Base-by-base conservation (phyloP, 2,888 invertebrate genomes). In the Allacma fusca region DNA sequence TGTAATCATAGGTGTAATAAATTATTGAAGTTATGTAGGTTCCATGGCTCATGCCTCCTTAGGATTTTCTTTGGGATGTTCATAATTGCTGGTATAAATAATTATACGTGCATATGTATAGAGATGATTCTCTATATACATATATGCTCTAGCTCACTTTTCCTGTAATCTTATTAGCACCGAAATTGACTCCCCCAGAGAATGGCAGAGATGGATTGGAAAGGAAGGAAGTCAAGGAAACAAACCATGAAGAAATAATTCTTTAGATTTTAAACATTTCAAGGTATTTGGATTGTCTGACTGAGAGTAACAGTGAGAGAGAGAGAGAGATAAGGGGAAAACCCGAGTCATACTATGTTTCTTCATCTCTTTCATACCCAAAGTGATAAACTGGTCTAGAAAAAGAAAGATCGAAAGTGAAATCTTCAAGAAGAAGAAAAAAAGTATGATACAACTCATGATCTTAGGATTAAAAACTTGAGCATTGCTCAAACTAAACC, bases 191-290 rank as follows among this genome's bases (percentile, higher is more conserved):
- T n/a, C n/a, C n/a, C n/a, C n/a, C 26, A 50, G 50, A 21, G 71
- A 59, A 62, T 62, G 59, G 73, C 40, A 62, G 62, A 62, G 73
- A 73, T 73, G 73, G 73, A 73, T 73, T 73, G 73, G n/a, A n/a
- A 26, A 65, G n/a, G 65, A 4, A 65, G 65, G 65, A 65, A 65
- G 65, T 65, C 23, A 65, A 44, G 69, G 44, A 70, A 44, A 70
- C 69, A 70, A 70, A 70, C 16, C 44, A 70, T 24, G 69, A 44
- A 44, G 69, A 70, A 62, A 64, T 21, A n/a, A 21, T 34, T 9
- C 7, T 13, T 13, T 29, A 50, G 26, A 9, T n/a, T 1, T 59
- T 68, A n/a, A 1, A n/a, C 4, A 4, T 13, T 16, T 40, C n/a
- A 40, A 59, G 28, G 62, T 73, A 73, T 16, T 13, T 26, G 28